Evolutionary conservation across 2,888 invertebrate genomes (phyloP), one percentile per base, ranked within the genome.

Genomic region (Drosophila aldrichi): DNA sequence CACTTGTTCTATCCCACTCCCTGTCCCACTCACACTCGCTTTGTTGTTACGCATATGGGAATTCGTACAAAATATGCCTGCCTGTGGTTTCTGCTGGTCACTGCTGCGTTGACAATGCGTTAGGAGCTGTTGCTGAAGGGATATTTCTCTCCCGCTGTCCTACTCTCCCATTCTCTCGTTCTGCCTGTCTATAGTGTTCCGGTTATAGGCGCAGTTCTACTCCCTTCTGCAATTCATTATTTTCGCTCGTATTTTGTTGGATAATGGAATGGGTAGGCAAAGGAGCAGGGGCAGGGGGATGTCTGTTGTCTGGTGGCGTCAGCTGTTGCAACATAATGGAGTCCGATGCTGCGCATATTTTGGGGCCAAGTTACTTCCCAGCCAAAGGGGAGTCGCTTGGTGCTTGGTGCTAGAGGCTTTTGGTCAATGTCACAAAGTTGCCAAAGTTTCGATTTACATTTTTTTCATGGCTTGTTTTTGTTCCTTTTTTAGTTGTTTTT

Each of bases 271-370:
- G 8, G n/a, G 3, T 7, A 16, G 4, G 14, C 16, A 7, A 10
- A 1, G n/a, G 16, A n/a, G 6, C 0, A 7, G 40, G n/a, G 2
- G 5, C 9, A 2, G n/a, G 54, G 6, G 57, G 64, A 52, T 66
- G 70, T 60, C 36, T 36, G 55, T 59, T 62, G 69, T 60, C 55
- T 43, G 54, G 1, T 18, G 32, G 67, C 82, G 88, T 81, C 84
- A 85, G 82, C 84, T 85, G 86, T 46, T 82, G 77, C 77, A 79
- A 85, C 84, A 85, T 81, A 59, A 74, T 85, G 71, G 77, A 82
- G 70, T 76, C 76, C 76, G 59, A 51, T 38, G 65, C 52, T 52
- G 49, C 75, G 75, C 68, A 72, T 65, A 63, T 71, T 64, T 64
- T 62, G 54, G 68, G 44, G 54, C 44, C 68, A 70, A 72, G 60